Evolutionary conservation across 2,113 vertebrate species (phyloP), one percentile per base, ranked within the genome.

Genomic region (Crocuta crocuta): DNA sequence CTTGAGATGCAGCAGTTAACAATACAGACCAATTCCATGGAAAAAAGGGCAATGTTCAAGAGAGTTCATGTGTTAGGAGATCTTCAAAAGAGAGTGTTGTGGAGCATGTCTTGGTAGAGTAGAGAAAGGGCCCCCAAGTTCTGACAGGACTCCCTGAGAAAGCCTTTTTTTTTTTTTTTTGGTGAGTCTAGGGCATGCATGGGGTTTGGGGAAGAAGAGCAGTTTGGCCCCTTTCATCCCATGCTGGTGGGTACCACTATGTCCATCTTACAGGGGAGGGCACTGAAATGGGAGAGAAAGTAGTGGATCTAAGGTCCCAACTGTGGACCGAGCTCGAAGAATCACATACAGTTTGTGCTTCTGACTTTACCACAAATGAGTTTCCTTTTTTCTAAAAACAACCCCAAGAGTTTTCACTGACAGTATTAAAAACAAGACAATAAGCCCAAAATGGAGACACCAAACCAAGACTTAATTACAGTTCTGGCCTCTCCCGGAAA

Each of bases 201-300:
- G 19, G 33, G 2, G 24, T 39, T 55, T 82, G 78, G 19, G 17
- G 11, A 43, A 65, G 33, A 61, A 91, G 50, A 86, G 16, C 12
- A 33, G 24, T 70, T 84, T 8, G 2, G 13, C 31, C 26, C 19
- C 50, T 82, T 48, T 66, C 28, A 48, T 7, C 31, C 53, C 48
- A 0, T 3, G 35, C 26, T 1, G 4, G 4, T 1, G 68, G 39
- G 35, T 10, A 70, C 15, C 35, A 28, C 71, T 1, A 2, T 5
- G 13, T 81, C 55, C 15, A 63, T 55, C 43, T 89, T 65, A 45
- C 5, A 15, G 10, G 66, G n/a, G 6, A 65, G 39, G 85, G 11
- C 12, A 15, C 19, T 2, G 66, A 73, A 17, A 7, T 1, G 9
- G 35, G 7, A 50, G 33, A 43, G 13, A 17, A 23, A 21, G 83